Conservation (phyloP, 2,888 invertebrate genomes). For the Tortrix viridana region DNA sequence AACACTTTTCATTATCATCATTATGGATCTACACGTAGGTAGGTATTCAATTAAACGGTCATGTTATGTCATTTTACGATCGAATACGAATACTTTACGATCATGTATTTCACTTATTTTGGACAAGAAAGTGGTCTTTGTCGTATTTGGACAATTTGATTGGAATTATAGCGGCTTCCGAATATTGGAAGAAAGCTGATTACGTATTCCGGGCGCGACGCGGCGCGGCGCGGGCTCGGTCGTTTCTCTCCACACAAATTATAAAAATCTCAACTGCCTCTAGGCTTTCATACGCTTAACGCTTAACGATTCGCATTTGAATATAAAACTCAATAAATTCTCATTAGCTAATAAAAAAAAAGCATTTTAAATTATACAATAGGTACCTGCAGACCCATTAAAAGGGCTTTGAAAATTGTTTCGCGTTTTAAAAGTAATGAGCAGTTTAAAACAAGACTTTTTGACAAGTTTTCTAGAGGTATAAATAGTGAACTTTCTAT, state of each 20-base stretch:
- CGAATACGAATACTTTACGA: conserved; percentile 14
- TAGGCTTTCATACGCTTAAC: conserved; percentile 37
- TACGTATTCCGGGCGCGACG: conserved; percentile 62
- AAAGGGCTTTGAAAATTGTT: conserved; percentile 7
- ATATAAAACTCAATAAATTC: conserved; percentile 27
- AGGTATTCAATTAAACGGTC: conserved; percentile 30
- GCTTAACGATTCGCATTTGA: conserved; percentile 20
- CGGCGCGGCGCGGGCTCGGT: conserved; percentile 45
- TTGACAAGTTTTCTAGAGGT: background rate
- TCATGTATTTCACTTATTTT: conserved; percentile 36
- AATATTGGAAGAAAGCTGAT: conserved; percentile 65
- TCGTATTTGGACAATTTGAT: conserved; percentile 69
- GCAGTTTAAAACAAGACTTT: background rate
- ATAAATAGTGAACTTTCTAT: background rate
- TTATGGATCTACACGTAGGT: too few species aligned
- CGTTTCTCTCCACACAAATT: conserved; percentile 52
- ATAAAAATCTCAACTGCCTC: conserved; percentile 48
- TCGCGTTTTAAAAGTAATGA: conserved; percentile 3
- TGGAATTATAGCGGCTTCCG: conserved; percentile 56
- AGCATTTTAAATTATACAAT: background rate
- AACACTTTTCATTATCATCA: too few species aligned
- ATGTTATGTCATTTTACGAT: conserved; percentile 17
- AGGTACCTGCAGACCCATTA: background rate
- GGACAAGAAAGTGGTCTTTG: conserved; percentile 43
- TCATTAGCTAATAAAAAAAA: conserved; percentile 19